Evolutionary conservation across 2,888 invertebrate species (phyloP).

Genomic region (Philaethria dido): DNA sequence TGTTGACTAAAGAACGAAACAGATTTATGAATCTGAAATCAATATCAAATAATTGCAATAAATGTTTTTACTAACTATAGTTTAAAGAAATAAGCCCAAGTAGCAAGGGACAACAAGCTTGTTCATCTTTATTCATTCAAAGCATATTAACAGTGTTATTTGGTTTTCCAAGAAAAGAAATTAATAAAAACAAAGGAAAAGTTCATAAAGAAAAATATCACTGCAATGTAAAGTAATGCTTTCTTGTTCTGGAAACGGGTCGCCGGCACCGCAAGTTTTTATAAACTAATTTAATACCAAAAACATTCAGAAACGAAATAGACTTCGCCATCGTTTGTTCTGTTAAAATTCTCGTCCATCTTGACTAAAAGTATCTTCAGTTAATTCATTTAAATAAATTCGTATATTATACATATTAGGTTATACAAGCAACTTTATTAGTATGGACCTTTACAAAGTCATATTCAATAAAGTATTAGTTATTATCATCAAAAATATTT

Average conservation of each 20-base stretch:
- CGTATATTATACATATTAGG: too few species aligned
- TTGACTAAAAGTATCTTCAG: conserved; percentile 19
- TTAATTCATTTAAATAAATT: conserved; percentile 20
- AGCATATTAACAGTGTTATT: conserved; percentile 59
- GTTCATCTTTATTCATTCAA: conserved; percentile 44
- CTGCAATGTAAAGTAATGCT: conserved; percentile 71
- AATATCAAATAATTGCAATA: conserved; percentile 1
- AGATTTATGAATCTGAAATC: conserved; percentile 16
- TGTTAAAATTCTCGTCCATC: conserved; percentile 21
- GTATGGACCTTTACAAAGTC: too few species aligned
- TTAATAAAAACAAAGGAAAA: conserved; percentile 72
- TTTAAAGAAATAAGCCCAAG: not conserved
- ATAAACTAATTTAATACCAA: conserved; percentile 43
- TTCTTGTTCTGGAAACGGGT: conserved; percentile 56
- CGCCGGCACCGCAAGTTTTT: conserved; percentile 42
- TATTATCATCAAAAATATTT: too few species aligned
- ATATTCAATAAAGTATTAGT: too few species aligned
- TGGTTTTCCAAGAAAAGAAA: conserved; percentile 63
- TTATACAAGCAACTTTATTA: too few species aligned
- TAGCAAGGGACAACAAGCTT: conserved; percentile 25
- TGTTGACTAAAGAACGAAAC: conserved; percentile 20
- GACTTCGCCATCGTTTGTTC: conserved; percentile 25
- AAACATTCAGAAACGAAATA: conserved; percentile 37
- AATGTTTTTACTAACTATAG: not conserved
- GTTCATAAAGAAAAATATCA: conserved; percentile 78